Base-by-base conservation (phyloP, 2,797 vertebrate species). In the Anas bahamensis region DNA sequence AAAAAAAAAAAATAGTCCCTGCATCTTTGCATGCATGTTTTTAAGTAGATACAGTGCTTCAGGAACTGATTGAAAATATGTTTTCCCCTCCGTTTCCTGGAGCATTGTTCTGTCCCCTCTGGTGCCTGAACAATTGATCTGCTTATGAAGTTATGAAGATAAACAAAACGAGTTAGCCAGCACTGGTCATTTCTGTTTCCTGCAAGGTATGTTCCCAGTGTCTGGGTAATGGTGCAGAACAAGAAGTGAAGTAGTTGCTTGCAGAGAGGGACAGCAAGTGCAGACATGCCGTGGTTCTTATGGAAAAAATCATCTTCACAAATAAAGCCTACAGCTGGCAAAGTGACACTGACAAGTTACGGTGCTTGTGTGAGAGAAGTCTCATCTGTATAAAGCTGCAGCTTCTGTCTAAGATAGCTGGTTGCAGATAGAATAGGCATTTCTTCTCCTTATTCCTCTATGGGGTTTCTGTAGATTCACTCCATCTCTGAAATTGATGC, bases 281-380 rank as follows among this genome's bases (percentile, higher is more conserved):
- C 35, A 63, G n/a, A 3, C 6, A 4, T 73, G n/a, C n/a, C 0
- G 0, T 48, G 28, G 52, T 37, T 83, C 80, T 78, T 56, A 8
- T 3, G 14, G 50, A 87, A 77, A 60, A 80, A 59, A 56, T 39
- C 6, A 44, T 59, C n/a, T 42, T 68, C 57, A 26, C 64, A 52
- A 35, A 46, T 48, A 22, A 86, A 70, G 60, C 63, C 48, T 66
- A 0, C 0, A 3, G n/a, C 60, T 73, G 56, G 39, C 68, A 86
- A 61, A 66, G n/a, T 66, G 46, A 39, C 55, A 21, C 22, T 28
- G 0, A 0, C 2, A 48, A 72, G 18, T 87, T 87, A 55, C 0
- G 0, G 71, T 68, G 41, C 55, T 65, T 88, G 29, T 33, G 33
- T 63, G 68, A 78, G 52, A 59, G 60, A 65, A 78, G 52, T 41